Evolutionary conservation across 2,888 invertebrate species (phyloP).

Genomic region (Andrena minutula): DNA sequence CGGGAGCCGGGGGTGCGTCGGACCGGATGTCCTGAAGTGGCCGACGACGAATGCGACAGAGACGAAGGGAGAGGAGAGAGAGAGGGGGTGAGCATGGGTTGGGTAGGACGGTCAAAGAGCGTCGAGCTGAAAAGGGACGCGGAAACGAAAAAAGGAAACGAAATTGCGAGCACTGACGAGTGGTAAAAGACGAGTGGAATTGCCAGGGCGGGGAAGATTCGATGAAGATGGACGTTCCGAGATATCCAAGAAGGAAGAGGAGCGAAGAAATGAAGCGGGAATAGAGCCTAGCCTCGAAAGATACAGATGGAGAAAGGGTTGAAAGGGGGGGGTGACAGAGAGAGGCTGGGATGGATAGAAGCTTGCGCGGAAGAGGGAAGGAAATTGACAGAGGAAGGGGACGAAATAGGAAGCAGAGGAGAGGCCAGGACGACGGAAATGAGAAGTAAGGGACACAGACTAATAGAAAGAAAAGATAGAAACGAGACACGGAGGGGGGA

Average conservation of each 20-base stretch:
- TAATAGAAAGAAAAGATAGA: constrained; percentile 2
- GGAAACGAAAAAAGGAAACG: constrained; percentile 33
- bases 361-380: neutral
- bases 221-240: constrained; percentile 39
- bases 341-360: neutral
- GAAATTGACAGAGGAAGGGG: neutral
- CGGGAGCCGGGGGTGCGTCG: constrained; percentile 2
- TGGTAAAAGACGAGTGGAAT: constrained; percentile 2
- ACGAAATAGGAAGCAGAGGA: neutral
- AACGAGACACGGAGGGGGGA: neutral
- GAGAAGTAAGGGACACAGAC: neutral
- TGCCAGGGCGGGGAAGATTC: constrained; percentile 28
- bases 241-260: constrained; percentile 18
- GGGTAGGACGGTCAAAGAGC: constrained; percentile 12
- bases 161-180: constrained; percentile 27
- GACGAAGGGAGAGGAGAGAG: constrained; percentile 13
- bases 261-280: constrained; percentile 12
- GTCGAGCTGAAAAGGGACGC: constrained; percentile 34
- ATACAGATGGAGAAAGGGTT: neutral
- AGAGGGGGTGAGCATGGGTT: neutral
- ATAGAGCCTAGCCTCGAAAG: constrained; percentile 6
- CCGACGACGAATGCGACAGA: constrained; percentile 38
- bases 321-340: neutral
- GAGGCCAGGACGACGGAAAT: neutral
- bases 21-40: constrained; percentile 13